A percentile compares a stretch with the other conserved stretches of the same genome.
Evolutionary conservation across 2,113 vertebrate genomes (phyloP).

Genomic region (Ardeotis arabs): DNA sequence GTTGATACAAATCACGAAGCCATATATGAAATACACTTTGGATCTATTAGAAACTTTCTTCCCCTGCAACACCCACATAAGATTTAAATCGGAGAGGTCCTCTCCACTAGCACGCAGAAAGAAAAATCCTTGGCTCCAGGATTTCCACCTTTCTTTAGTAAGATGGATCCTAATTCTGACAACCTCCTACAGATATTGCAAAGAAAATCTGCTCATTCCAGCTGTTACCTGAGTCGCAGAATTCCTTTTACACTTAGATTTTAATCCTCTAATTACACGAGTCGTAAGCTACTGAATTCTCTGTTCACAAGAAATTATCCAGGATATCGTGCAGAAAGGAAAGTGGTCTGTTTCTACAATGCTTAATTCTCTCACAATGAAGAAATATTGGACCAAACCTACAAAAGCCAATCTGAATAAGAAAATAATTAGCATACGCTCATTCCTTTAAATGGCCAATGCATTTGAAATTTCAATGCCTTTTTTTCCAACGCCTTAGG

Average conservation of each 20-base stretch:
- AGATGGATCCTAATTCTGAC: neutral
- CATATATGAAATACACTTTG: neutral
- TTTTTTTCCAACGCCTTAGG: neutral
- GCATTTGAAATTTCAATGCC: neutral
- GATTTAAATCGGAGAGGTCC: neutral
- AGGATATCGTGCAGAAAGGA: neutral
- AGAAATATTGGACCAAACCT: neutral
- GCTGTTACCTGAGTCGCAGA: neutral
- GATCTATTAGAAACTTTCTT: neutral
- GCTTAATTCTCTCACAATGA: neutral
- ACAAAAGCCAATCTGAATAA: neutral
- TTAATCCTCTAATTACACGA: conserved; percentile 47
- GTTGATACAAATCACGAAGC: neutral
- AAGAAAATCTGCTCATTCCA: conserved; percentile 20
- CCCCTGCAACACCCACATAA: neutral
- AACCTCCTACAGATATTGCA: neutral
- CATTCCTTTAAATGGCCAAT: neutral
- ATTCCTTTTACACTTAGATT: conserved; percentile 13
- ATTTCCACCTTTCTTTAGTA: neutral
- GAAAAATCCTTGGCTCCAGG: neutral
- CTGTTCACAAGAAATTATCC: neutral
- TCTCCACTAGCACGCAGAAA: neutral
- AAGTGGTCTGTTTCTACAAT: neutral
- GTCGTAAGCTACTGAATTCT: neutral
- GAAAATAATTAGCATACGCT: conserved; percentile 10